Evolutionary conservation across 2,797 vertebrate species (phyloP).

Genomic region (Etheostoma nigrum): DNA sequence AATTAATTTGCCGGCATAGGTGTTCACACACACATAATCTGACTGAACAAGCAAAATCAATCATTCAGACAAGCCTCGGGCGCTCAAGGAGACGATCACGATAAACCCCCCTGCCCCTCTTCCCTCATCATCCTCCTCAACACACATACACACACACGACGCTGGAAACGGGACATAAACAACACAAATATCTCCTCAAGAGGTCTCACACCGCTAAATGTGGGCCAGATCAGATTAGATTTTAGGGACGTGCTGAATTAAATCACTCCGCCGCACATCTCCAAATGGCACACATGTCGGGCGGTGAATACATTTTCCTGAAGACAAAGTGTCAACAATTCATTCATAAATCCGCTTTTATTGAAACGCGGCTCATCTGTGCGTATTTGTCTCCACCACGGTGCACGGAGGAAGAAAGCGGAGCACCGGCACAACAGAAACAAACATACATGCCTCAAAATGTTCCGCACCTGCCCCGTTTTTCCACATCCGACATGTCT

Average conservation of each 20-base stretch:
- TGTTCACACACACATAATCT: constrained; percentile 45
- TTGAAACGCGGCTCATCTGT: background rate
- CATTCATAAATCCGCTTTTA: constrained; percentile 20
- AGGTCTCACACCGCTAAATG: constrained; percentile 26
- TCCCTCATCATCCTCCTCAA: constrained; percentile 7
- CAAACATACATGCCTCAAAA: constrained; percentile 16
- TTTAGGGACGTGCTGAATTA: constrained; percentile 14
- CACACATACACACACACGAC: constrained; percentile 9
- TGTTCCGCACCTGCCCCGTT: constrained; percentile 5
- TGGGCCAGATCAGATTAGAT: constrained; percentile 56
- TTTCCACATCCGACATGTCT: constrained; percentile 9
- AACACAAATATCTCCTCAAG: constrained; percentile 24
- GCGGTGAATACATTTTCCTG: background rate
- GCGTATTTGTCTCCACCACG: constrained; percentile 7
- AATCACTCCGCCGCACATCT: constrained; percentile 56
- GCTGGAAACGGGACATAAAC: constrained; percentile 26
- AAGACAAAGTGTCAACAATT: constrained; percentile 18
- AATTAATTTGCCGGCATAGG: constrained; percentile 46
- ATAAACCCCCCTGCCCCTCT: constrained; percentile 12
- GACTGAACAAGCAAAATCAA: constrained; percentile 54
- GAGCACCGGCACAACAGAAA: background rate
- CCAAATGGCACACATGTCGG: constrained; percentile 39
- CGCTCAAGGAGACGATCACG: constrained; percentile 36
- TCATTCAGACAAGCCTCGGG: constrained; percentile 44
- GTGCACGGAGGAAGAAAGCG: background rate